Conservation (phyloP, 2,113 vertebrate species). For the Salvelinus sp. region DNA sequence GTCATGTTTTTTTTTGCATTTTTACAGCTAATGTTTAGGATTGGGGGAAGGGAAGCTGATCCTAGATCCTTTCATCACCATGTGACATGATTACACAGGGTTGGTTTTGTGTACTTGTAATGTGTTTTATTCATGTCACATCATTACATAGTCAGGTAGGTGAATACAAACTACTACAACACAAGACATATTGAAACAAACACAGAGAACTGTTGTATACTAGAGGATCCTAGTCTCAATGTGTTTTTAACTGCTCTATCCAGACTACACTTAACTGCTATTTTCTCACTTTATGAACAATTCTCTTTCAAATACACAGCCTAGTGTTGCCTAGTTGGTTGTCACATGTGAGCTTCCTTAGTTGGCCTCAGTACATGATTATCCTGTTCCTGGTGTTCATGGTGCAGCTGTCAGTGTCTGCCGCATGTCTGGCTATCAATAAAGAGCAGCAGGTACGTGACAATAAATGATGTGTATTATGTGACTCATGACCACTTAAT, state of each 20-base stretch:
- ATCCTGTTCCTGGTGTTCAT: conserved; percentile 86
- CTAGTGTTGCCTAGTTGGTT: background rate
- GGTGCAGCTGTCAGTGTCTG: conserved; percentile 87
- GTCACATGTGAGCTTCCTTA: conserved; percentile 65
- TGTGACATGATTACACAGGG: too few relatives aligned
- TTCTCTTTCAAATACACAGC: background rate
- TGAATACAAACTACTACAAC: background rate
- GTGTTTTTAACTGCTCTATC: background rate
- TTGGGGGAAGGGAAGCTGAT: too few relatives aligned
- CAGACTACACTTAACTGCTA: background rate
- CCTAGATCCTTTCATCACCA: too few relatives aligned
- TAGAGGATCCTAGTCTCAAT: too few relatives aligned
- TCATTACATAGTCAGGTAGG: background rate
- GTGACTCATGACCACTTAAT: background rate
- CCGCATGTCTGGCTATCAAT: conserved; percentile 85
- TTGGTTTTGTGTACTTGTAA: too few relatives aligned
- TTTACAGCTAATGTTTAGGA: too few relatives aligned
- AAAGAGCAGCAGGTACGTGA: conserved; percentile 82
- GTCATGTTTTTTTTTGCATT: too few relatives aligned
- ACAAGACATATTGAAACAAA: too few relatives aligned
- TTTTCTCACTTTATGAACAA: background rate
- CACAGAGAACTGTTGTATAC: too few relatives aligned
- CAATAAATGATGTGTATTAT: background rate
- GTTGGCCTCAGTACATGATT: conserved; percentile 85
- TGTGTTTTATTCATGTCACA: too few relatives aligned